Evolutionary conservation across 2,888 invertebrate genomes (phyloP).

Genomic region (Emmelina monodactyla): DNA sequence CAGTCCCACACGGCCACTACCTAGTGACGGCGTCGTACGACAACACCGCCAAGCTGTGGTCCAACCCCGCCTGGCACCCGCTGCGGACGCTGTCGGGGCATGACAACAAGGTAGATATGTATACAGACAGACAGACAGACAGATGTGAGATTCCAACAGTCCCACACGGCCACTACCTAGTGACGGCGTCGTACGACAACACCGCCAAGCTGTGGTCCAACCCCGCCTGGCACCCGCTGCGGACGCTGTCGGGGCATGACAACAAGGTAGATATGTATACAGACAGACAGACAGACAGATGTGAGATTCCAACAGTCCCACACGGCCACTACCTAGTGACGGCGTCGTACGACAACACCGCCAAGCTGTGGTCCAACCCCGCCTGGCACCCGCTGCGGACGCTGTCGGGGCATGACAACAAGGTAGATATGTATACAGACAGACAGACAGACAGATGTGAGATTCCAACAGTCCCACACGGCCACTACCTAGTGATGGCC

Average conservation of each 20-base stretch:
- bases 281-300: too few species aligned
- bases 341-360: slow-evolving; percentile 90
- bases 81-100: slow-evolving; percentile 95
- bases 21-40: slow-evolving; percentile 94
- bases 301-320: slow-evolving; percentile 88
- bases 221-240: slow-evolving; percentile 97
- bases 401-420: slow-evolving; percentile 93
- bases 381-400: slow-evolving; percentile 98
- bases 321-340: slow-evolving; percentile 91
- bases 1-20: slow-evolving; percentile 84
- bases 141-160: slow-evolving; percentile 87
- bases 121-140: too few species aligned
- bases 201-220: slow-evolving; percentile 95
- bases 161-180: slow-evolving; percentile 87
- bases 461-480: slow-evolving; percentile 85
- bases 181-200: slow-evolving; percentile 93
- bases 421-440: too few species aligned
- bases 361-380: slow-evolving; percentile 95
- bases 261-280: too few species aligned
- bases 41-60: slow-evolving; percentile 92
- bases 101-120: slow-evolving; percentile 91
- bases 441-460: slow-evolving; percentile 82
- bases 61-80: slow-evolving; percentile 96
- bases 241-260: slow-evolving; percentile 94
- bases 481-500: slow-evolving; percentile 90